Base-by-base conservation (phyloP, 2,113 vertebrate species). In the Neopipo cinnamomea region DNA sequence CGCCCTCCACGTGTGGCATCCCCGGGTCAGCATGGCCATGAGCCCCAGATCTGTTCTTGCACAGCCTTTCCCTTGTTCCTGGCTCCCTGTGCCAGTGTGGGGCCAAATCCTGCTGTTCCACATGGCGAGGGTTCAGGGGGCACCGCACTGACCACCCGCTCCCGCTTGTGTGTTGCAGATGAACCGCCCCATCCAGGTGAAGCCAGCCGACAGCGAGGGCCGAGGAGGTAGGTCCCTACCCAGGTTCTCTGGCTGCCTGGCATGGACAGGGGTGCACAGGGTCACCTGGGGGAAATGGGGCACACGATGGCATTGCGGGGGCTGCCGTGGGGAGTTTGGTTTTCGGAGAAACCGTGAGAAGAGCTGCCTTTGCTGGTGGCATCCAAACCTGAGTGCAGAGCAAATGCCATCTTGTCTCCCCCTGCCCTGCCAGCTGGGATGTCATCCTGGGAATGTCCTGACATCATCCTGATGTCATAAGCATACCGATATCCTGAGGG, bases 131-230 rank as follows among this genome's bases (percentile, higher is more conserved):
- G 23, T 22, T 44, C 0, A 6, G n/a, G 28, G 52, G 33, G 5
- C 59, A 35, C 1, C 3, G 28, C 49, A 3, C 42, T 79, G 46
- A 89, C 65, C 4, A 1, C 22, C 56, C 1, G 1, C 91, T 85
- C 84, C 91, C 13, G 0, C 72, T 94, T 30, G 75, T 97, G 87
- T 97, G 79, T 98, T 98, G 95, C 98, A 99, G 99, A 99, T 99
- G 99, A 99, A 99, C 96, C 98, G 99, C 91, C 99, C 99, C 91
- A 99, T 99, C 98, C 99, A 99, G 98, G 99, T 99, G 98, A 99
- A 99, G 96, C 99, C 99, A 41, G 99, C 99, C 46, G 99, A 99
- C 98, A 99, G 99, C 80, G 99, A 99, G 98, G 99, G 99, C 98
- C 98, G 99, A 98, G 99, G 99, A 99, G 99, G 99, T 99, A 99